Evolutionary conservation across 2,888 invertebrate species (phyloP).

Genomic region (Gastracanthus pulcherrimus): DNA sequence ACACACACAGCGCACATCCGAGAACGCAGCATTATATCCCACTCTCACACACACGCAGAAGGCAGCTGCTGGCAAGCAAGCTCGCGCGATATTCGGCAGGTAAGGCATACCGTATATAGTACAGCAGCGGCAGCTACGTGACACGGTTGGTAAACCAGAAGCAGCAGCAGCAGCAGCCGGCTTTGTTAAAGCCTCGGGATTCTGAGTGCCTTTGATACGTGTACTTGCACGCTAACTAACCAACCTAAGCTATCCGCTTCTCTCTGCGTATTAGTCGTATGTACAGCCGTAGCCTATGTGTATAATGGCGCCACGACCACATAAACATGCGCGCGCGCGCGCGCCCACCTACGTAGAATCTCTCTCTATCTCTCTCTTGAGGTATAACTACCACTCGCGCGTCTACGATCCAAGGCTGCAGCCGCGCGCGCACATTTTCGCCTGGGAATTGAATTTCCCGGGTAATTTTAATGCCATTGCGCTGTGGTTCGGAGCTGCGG

Average conservation of each 20-base stretch:
- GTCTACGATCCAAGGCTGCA: slow-evolving; percentile 41
- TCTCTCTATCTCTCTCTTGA: too few species aligned
- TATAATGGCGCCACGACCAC: slow-evolving; percentile 48
- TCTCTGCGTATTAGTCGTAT: too few species aligned
- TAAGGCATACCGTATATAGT: too few species aligned
- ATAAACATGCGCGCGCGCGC: slow-evolving; percentile 21
- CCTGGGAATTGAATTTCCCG: slow-evolving; percentile 74
- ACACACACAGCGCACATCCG: too few species aligned
- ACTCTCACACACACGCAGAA: too few species aligned
- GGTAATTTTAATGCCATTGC: slow-evolving; percentile 76
- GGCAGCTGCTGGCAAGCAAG: neutral
- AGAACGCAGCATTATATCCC: too few species aligned
- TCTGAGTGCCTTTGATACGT: slow-evolving; percentile 78
- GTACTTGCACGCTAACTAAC: slow-evolving; percentile 78
- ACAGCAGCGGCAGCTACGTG: slow-evolving; percentile 63
- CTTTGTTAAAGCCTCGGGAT: slow-evolving; percentile 77
- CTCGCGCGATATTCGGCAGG: slow-evolving; percentile 9
- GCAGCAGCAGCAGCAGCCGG: slow-evolving; percentile 61
- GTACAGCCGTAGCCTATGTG: slow-evolving; percentile 54
- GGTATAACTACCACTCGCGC: neutral
- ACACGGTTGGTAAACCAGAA: slow-evolving; percentile 76
- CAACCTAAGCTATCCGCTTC: slow-evolving; percentile 75
- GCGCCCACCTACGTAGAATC: neutral
- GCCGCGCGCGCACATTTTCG: slow-evolving; percentile 70
- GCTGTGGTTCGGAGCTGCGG: slow-evolving; percentile 48